These are phyloP conservation scores for Dichetophora obliterata DNA, from an alignment of 2,888 invertebrate genomes.

Conservation along the genomic window DNA sequence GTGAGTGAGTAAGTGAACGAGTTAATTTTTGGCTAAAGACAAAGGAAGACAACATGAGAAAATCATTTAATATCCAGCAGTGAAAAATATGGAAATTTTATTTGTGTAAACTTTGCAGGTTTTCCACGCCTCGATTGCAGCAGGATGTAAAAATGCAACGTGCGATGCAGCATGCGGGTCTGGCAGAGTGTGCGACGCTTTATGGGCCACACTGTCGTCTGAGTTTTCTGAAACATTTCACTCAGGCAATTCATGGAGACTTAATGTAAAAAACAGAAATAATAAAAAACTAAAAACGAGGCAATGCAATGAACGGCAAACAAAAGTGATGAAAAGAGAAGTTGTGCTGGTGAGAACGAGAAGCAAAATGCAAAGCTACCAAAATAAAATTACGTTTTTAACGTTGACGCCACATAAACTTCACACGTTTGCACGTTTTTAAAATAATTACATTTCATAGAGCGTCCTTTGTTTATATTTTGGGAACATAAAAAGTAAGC, in stretches of 20 bases:
- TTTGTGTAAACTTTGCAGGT: constrained; percentile 26
- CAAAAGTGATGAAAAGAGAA: neutral
- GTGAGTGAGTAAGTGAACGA: constrained; percentile 68
- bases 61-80: no score
- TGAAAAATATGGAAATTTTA: neutral
- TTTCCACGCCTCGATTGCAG: constrained; percentile 25
- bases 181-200: constrained; percentile 56
- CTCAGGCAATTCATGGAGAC: constrained; percentile 48
- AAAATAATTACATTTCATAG: no score
- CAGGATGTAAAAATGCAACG: constrained; percentile 44
- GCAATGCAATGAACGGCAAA: neutral
- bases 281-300: neutral
- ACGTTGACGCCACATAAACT: neutral
- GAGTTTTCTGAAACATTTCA: constrained; percentile 62
- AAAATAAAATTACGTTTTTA: no score
- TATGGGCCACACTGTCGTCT: constrained; percentile 64
- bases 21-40: neutral
- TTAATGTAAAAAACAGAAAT: constrained; percentile 13
- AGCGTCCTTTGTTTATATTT: neutral
- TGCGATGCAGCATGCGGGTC: constrained; percentile 41
- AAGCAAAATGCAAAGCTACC: neutral
- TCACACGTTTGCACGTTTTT: neutral
- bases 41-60: no score
- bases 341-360: neutral
- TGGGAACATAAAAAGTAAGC: neutral